Conservation (phyloP, 2,797 vertebrate genomes). For the Sciurus carolinensis region DNA sequence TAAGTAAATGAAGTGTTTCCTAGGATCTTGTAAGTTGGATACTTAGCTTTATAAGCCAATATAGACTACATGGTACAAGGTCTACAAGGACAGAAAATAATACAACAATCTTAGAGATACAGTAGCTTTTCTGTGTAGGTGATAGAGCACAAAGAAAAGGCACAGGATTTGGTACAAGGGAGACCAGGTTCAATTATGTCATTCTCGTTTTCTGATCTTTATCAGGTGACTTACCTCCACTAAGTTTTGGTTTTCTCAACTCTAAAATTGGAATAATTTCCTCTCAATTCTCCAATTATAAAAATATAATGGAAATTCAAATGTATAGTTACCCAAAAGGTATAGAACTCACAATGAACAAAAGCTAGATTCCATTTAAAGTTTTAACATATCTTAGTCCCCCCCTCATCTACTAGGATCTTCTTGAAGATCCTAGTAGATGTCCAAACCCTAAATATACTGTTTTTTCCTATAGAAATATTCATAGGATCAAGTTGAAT, state of each 20-base stretch:
- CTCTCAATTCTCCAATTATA: not conserved
- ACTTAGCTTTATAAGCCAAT: not conserved
- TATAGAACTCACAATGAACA: not conserved
- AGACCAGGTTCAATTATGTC: not conserved
- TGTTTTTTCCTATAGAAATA: not conserved
- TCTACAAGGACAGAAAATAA: not conserved
- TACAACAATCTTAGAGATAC: not conserved
- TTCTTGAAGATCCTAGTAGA: not conserved
- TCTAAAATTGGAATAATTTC: not conserved
- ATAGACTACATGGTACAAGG: not conserved
- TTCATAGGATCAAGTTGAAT: not conserved
- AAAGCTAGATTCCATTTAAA: not conserved
- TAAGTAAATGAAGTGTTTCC: not conserved
- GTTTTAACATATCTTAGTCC: not conserved
- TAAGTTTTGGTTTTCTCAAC: not conserved
- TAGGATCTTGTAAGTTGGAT: not conserved
- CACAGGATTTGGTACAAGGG: not conserved
- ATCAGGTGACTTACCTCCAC: not conserved
- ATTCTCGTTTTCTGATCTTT: not conserved
- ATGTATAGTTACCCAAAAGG: not conserved
- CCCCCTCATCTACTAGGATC: too few relatives aligned
- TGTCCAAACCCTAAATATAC: not conserved
- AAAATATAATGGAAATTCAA: constrained; percentile 4
- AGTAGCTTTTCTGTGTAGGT: not conserved
- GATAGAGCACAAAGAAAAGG: not conserved